Evolutionary conservation across 2,113 vertebrate genomes (phyloP), one percentile per base, ranked within the genome.

Genomic region (Alligator mississippiensis): DNA sequence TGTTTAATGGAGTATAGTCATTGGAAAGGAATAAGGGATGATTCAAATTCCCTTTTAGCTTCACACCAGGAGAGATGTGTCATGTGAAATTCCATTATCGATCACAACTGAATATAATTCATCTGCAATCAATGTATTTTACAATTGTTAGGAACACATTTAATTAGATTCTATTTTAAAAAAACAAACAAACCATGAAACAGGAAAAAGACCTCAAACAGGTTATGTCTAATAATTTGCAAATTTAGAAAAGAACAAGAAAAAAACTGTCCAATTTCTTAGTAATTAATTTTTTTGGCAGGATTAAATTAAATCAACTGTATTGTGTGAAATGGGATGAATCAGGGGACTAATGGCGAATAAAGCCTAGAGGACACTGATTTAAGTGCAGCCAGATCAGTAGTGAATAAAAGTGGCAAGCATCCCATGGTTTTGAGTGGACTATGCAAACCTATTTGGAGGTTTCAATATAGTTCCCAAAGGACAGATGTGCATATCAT

Each of bases 151-250:
- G 80, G 83, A 96, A 90, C 78, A 85, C 18, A 55, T 72, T 94
- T 95, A 94, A 89, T 93, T 96, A 93, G 62, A 17, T 72, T 84
- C 87, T 94, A 77, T 93, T 95, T 97, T 93, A 94, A 95, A 90
- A 90, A 94, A 93, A 4, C 25, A 47, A 47, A 47, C 47, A 47
- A 47, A 77, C 27, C 14, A 55, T 82, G 90, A 88, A 93, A 84
- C 12, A 74, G 34, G 68, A 85, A 85, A 60, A 59, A 91, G 55
- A 72, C 25, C 59, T 94, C 80, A 86, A 87, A 77, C 11, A n/a
- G 94, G 88, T 90, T 75, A 27, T 38, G 47, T 80, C 21, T 92
- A 92, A 90, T 93, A 74, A 92, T 90, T 84, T 81, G 25, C 14
- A 77, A 88, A 11, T 63, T 60, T n/a, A 75, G 77, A 83, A 74